Base-by-base conservation (phyloP, 2,888 invertebrate species). In the Cosmia trapezina region DNA sequence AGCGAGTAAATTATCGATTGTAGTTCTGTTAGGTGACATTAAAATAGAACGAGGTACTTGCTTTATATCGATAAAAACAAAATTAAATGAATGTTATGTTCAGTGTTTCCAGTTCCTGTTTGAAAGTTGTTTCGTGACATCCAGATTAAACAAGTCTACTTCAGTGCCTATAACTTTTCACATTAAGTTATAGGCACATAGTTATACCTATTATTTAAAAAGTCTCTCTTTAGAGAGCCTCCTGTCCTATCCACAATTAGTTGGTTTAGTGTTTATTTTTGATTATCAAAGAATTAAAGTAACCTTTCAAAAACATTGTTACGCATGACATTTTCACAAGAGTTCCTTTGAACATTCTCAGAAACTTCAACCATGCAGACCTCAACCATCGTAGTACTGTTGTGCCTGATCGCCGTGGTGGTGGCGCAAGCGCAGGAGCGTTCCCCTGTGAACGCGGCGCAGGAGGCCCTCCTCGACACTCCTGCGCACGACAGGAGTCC, bases 341-440 rank as follows among this genome's bases (percentile, higher is more conserved):
- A 12, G 17, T 33, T 8, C 11, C 6, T 67, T 66, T 64, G 53
- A 37, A 19, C 74, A 67, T 79, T 80, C 70, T n/a, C 88, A 91
- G 89, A 89, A 89, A 80, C 77, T 80, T 82, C 76, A 86, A 93
- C 81, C 87, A 96, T 96, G 96, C 94, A 96, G 90, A 90, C 92
- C 83, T 91, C 93, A 83, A 94, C 94, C 63, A 88, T 96, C 65
- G 84, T 95, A 68, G 90, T 96, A 51, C 91, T 96, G 76, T 91
- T 92, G 43, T 96, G 95, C 88, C 88, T 96, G 76, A 86, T 95
- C 59, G 94, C 93, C 22, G 91, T 89, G 14, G 95, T 92, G 51
- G 91, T 89, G 53, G 93, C 94, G 53, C 90, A 87, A 49, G 85
- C 87, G 41, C 89, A 87, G 53, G 80, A 86, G 43, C 76, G 80